Base-by-base conservation (phyloP, 2,888 invertebrate genomes). In the Tenodera sinensis region DNA sequence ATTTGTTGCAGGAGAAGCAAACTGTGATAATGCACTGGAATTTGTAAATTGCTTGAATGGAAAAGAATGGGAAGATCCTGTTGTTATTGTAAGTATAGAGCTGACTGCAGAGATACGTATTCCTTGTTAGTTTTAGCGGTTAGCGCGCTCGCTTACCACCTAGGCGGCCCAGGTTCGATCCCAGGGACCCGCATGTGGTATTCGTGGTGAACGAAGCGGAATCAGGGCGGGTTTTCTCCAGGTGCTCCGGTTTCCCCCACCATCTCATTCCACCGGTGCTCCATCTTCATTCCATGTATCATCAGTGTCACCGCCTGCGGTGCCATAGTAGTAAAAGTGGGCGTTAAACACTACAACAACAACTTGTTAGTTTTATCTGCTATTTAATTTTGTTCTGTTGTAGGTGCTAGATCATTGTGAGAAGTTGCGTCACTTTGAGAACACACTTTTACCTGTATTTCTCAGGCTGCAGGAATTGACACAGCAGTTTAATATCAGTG, bases 331-430 rank as follows among this genome's bases (percentile, higher is more conserved):
- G n/a, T n/a, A n/a, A n/a, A n/a, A n/a, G n/a, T n/a, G n/a, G n/a
- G n/a, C n/a, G n/a, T n/a, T n/a, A n/a, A n/a, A n/a, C n/a, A n/a
- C n/a, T n/a, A n/a, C n/a, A n/a, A n/a, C n/a, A n/a, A n/a, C n/a
- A n/a, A n/a, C 87, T 85, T 87, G 47, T 20, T 88, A 28, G n/a
- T 42, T 42, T 42, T 42, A 42, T 42, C 42, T 42, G 12, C 42
- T 42, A 87, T 3, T 71, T 14, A 82, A 28, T 30, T 86, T 15
- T 42, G 14, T 28, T 47, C 28, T 90, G 28, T 90, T 90, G 9
- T 27, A 92, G 91, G 93, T 97, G 30, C 94, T 98, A 86, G 98
- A 98, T 92, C 96, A 97, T 93, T 97, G 97, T 54, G 98, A 98
- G 91, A 95, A 96, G 91, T 93, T 98, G 28, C 94, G 97, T 84